A percentile compares a stretch with the other conserved stretches of the same genome.
phyloP scores from a whole-genome alignment of 92 coral and sea anemone genomes.

The Porites evermanni region DNA sequence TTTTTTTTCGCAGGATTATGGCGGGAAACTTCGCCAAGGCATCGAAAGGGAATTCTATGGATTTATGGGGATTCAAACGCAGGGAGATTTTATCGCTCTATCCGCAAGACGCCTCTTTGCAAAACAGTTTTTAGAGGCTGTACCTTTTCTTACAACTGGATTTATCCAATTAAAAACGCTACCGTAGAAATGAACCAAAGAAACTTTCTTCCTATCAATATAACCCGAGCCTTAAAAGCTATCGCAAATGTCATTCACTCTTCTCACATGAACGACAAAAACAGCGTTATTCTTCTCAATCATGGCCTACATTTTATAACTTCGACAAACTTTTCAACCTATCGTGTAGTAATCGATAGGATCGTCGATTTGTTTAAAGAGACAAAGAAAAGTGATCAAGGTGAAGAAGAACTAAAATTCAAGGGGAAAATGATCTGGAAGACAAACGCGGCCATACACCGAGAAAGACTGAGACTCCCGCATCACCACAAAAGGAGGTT shows the following conservation, averaged over 20 bases:
- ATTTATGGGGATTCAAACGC: slow-evolving; percentile 94
- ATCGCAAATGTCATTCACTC: slow-evolving; percentile 67
- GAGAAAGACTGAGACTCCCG: slow-evolving; percentile 66
- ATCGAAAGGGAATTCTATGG: slow-evolving; percentile 76
- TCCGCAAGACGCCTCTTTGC: slow-evolving; percentile 69
- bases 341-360: slow-evolving; percentile 69
- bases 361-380: slow-evolving; percentile 60
- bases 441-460: slow-evolving; percentile 79
- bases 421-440: slow-evolving; percentile 90
- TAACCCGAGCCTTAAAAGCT: slow-evolving; percentile 42
- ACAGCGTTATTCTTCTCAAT: slow-evolving; percentile 80
- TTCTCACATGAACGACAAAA: slow-evolving; percentile 75
- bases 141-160: slow-evolving; percentile 82
- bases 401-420: slow-evolving; percentile 41
- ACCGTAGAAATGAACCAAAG: slow-evolving; percentile 45
- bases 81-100: slow-evolving; percentile 70
- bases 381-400: slow-evolving; percentile 26
- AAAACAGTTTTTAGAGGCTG: slow-evolving; percentile 74
- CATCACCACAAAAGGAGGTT: slow-evolving; percentile 77
- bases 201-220: slow-evolving; percentile 48
- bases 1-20: slow-evolving; percentile 35
- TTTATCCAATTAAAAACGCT: slow-evolving; percentile 73
- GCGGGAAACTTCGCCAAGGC: slow-evolving; percentile 21
- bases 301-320: slow-evolving; percentile 85
- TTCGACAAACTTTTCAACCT: slow-evolving; percentile 82